A percentile compares a stretch with the other conserved stretches of the same genome.
Conservation (phyloP, 2,113 vertebrate genomes). For the Carassius auratus region DNA sequence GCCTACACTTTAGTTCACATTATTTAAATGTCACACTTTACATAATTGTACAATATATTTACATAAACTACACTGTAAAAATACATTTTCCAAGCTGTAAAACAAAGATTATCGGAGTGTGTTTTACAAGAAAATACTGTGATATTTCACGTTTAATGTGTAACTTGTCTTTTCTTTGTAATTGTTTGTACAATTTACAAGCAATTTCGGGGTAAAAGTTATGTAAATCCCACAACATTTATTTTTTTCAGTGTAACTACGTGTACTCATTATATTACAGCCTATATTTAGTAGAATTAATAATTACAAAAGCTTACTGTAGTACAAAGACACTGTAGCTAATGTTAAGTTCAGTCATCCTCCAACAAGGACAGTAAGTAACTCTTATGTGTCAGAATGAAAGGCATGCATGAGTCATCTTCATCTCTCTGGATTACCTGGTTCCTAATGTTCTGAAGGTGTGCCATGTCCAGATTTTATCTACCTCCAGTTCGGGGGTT, state of each 20-base stretch:
- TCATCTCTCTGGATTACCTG: constrained; percentile 52
- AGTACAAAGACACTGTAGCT: background rate
- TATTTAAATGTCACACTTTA: background rate
- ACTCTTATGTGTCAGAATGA: background rate
- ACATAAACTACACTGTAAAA: background rate
- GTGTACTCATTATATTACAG: background rate
- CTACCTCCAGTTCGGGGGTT: constrained; percentile 24
- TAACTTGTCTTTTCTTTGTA: background rate
- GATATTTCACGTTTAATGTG: background rate
- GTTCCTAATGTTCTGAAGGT: constrained; percentile 57
- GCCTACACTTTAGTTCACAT: background rate
- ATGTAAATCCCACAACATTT: background rate
- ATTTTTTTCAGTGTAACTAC: background rate
- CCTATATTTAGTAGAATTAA: background rate
- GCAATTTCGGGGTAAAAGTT: background rate
- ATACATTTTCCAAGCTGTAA: no score
- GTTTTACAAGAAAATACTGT: background rate
- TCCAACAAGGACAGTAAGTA: no score
- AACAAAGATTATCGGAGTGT: background rate
- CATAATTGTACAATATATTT: background rate
- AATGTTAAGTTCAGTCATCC: background rate
- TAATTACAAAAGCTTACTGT: background rate
- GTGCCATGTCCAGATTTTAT: constrained; percentile 57
- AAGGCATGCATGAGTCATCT: background rate
- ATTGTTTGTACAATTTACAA: background rate